Percentiles rank a stretch among this genome's conserved stretches.
Evolutionary conservation across 2,113 vertebrate genomes (phyloP).

Genomic region (Thunnus thynnus): DNA sequence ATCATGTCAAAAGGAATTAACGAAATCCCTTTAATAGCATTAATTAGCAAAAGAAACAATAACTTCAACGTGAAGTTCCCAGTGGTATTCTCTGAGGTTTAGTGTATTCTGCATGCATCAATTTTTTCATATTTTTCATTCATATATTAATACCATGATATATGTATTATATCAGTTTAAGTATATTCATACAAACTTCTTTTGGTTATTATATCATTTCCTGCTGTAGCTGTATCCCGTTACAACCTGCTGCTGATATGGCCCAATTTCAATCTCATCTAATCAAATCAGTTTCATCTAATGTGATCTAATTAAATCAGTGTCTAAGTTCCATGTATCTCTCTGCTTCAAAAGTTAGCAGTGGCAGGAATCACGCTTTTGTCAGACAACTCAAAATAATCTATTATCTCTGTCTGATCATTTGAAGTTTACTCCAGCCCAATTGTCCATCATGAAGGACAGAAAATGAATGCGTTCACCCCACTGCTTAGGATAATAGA

Average conservation of each 20-base stretch:
- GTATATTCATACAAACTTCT: not conserved
- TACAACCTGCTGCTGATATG: constrained; percentile 14
- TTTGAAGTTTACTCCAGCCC: constrained; percentile 41
- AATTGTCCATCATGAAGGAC: constrained; percentile 48
- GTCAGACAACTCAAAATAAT: constrained; percentile 32
- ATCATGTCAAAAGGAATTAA: constrained; percentile 28
- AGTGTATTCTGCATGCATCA: not conserved
- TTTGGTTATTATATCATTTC: constrained; percentile 7
- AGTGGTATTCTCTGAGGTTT: not conserved
- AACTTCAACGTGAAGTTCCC: constrained; percentile 17
- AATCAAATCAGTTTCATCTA: constrained; percentile 46
- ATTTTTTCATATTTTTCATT: constrained; percentile 11
- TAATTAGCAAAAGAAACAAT: constrained; percentile 21
- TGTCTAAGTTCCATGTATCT: constrained; percentile 7
- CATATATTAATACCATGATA: not conserved
- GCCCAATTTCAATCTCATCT: constrained; percentile 21
- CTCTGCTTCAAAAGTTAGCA: constrained; percentile 36
- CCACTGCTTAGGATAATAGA: constrained; percentile 57
- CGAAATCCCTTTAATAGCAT: constrained; percentile 23
- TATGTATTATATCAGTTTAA: constrained; percentile 12
- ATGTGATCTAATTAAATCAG: constrained; percentile 48
- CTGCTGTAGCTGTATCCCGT: constrained; percentile 4
- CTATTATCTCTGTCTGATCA: constrained; percentile 37
- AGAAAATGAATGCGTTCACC: constrained; percentile 58
- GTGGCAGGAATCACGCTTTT: constrained; percentile 13